Evolutionary conservation across 1,140 invertebrate genomes (phyloP), one percentile per base, ranked within the genome.

Genomic region (Sitophilus oryzae): DNA sequence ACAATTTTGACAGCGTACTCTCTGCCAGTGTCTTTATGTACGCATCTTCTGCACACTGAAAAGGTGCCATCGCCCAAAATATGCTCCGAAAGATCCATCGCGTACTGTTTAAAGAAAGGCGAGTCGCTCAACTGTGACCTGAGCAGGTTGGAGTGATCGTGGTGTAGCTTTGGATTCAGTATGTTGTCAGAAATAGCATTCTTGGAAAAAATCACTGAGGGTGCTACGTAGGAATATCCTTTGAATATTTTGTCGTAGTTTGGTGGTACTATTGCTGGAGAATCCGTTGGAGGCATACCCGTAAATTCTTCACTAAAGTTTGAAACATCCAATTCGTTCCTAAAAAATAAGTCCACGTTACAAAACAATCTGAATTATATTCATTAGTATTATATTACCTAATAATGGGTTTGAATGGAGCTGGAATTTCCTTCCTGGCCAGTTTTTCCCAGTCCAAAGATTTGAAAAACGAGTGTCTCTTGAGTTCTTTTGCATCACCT

Each of bases 241-340:
- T 89, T 83, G 71, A 96, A 98, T 30, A 95, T 79, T 70, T 89
- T 90, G 60, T 93, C 88, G 60, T 84, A 85, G 69, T 92, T 88
- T 1, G 83, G 78, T 15, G 93, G 93, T 16, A 88, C 81, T 37
- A 91, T 82, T 2, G 88, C 90, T 0, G 93, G 92, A n/a, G 90
- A 93, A 71, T 96, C 93, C 1, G 88, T 83, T 2, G 91, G 85
- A 41, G 81, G 77, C 84, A 94, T 91, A 59, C 83, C 82, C 0
- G 94, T 98, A 70, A 98, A 98, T 76, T 98, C 94, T 56, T 91
- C 89, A 20, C 93, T 89, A 74, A 98, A 98, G 75, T 97, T 96
- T 66, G 90, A 92, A 3, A 93, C 91, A 75, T 98, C 95, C 42
- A 93, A 76, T 69, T 93, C 89, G 71, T 86, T 80, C 15, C 76